A percentile compares a stretch with the other conserved stretches of the same genome.
These are phyloP conservation scores for Lepisosteus oculatus DNA, from an alignment of 2,113 vertebrate genomes.

Conservation along the genomic window DNA sequence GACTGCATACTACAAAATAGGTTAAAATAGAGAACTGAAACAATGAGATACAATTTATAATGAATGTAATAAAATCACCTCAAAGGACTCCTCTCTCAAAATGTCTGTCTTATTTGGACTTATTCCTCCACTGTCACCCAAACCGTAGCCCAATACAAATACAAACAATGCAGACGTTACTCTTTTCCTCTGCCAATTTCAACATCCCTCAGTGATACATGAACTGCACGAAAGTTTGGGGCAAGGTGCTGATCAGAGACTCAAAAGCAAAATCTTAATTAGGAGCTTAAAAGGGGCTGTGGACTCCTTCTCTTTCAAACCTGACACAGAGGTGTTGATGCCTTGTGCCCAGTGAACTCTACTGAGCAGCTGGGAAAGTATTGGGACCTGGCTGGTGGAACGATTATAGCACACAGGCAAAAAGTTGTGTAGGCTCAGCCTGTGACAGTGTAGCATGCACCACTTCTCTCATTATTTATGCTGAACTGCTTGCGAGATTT, in stretches of 20 bases:
- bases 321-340: too few relatives aligned
- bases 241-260: conserved; percentile 2
- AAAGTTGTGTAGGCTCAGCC: not conserved
- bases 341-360: too few relatives aligned
- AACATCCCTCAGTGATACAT: not conserved
- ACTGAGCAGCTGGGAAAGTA: too few relatives aligned
- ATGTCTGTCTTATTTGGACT: conserved; percentile 38
- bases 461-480: not conserved
- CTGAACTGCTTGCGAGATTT: not conserved
- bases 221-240: conserved; percentile 6
- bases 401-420: too few relatives aligned
- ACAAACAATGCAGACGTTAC: not conserved
- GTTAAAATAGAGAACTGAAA: too few relatives aligned
- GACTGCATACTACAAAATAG: too few relatives aligned
- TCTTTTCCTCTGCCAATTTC: not conserved
- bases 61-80: conserved; percentile 32
- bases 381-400: too few relatives aligned
- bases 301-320: too few relatives aligned
- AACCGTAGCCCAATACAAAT: not conserved
- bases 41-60: conserved; percentile 45
- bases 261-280: not conserved
- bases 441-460: not conserved
- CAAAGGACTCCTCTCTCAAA: conserved; percentile 11
- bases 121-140: conserved; percentile 25
- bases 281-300: not conserved